A percentile compares a stretch with the other conserved stretches of the same genome.
These are phyloP conservation scores for Channa striata DNA, from an alignment of 2,797 vertebrate species.

Conservation along the genomic window DNA sequence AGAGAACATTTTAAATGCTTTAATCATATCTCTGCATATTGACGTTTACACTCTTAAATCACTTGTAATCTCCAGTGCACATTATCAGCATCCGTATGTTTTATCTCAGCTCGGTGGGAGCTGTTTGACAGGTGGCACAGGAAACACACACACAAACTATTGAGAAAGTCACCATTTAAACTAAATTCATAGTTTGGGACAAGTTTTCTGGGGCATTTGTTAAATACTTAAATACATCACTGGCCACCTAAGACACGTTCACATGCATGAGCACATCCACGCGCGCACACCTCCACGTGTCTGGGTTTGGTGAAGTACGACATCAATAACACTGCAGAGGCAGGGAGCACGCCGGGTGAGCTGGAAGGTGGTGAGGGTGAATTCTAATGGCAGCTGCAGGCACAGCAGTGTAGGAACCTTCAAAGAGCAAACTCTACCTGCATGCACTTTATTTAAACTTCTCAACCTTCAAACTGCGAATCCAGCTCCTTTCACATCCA, in stretches of 20 bases:
- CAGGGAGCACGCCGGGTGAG: constrained; percentile 53
- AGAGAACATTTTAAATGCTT: constrained; percentile 28
- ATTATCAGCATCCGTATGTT: constrained; percentile 19
- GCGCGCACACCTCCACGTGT: constrained; percentile 12
- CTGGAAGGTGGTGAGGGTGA: constrained; percentile 52
- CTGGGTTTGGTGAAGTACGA: constrained; percentile 35
- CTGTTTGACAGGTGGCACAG: constrained; percentile 43
- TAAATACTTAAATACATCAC: constrained; percentile 56
- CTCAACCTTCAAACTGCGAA: constrained; percentile 41
- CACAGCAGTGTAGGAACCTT: constrained; percentile 44
- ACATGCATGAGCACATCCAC: background rate
- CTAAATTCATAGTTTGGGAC: constrained; percentile 44
- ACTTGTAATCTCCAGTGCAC: constrained; percentile 18
- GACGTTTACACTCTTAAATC: constrained; percentile 29
- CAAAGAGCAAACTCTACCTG: constrained; percentile 48
- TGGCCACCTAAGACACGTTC: constrained; percentile 41
- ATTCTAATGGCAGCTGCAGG: constrained; percentile 56
- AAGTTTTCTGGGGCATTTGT: constrained; percentile 57
- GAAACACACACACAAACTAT: constrained; percentile 11
- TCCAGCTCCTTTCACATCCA: constrained; percentile 21
- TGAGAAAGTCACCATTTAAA: constrained; percentile 33
- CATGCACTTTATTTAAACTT: background rate
- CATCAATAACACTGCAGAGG: constrained; percentile 61
- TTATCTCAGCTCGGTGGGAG: constrained; percentile 25
- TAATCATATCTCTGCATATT: constrained; percentile 14